A percentile compares a stretch with the other conserved stretches of the same genome.
phyloP scores from a whole-genome alignment of 1,140 invertebrate genomes.

The Coelopa frigida region DNA sequence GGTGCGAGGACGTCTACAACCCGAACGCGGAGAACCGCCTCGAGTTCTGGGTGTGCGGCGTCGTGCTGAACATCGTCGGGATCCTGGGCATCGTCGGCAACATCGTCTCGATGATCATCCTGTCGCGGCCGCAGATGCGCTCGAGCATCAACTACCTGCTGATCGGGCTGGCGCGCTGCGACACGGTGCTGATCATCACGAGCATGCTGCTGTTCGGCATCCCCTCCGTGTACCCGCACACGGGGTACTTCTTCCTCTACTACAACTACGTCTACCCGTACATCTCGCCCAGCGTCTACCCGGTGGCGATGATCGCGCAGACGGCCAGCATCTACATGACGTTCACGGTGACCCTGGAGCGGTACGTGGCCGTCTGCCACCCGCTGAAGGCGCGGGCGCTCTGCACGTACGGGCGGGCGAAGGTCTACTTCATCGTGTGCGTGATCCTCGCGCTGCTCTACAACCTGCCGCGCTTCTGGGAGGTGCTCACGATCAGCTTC shows the following conservation, averaged over 20 bases:
- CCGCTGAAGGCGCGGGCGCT: slow-evolving; percentile 79
- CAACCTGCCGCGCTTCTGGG: slow-evolving; percentile 76
- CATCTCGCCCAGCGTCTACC: slow-evolving; percentile 76
- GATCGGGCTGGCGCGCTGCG: slow-evolving; percentile 83
- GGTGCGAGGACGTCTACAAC: slow-evolving; percentile 32
- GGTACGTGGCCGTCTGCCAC: slow-evolving; percentile 94
- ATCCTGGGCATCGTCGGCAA: slow-evolving; percentile 83
- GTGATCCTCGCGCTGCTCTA: slow-evolving; percentile 76
- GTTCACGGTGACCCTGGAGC: slow-evolving; percentile 88
- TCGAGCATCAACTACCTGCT: slow-evolving; percentile 91
- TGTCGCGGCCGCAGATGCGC: slow-evolving; percentile 86
- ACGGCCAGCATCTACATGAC: slow-evolving; percentile 93
- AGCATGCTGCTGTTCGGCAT: slow-evolving; percentile 83
- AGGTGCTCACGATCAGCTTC: slow-evolving; percentile 45
- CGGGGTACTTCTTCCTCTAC: slow-evolving; percentile 65
- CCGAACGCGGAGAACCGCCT: slow-evolving; percentile 44
- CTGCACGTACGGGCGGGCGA: slow-evolving; percentile 84
- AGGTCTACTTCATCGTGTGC: slow-evolving; percentile 77
- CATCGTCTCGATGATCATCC: slow-evolving; percentile 80
- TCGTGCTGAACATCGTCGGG: slow-evolving; percentile 75
- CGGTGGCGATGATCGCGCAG: slow-evolving; percentile 78
- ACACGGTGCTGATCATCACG: slow-evolving; percentile 79
- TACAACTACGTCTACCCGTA: slow-evolving; percentile 72
- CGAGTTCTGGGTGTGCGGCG: slow-evolving; percentile 76
- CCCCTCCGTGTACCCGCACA: slow-evolving; percentile 74